These are phyloP conservation scores for Catocala sponsa DNA, from an alignment of 2,888 invertebrate species.

Conservation along the genomic window DNA sequence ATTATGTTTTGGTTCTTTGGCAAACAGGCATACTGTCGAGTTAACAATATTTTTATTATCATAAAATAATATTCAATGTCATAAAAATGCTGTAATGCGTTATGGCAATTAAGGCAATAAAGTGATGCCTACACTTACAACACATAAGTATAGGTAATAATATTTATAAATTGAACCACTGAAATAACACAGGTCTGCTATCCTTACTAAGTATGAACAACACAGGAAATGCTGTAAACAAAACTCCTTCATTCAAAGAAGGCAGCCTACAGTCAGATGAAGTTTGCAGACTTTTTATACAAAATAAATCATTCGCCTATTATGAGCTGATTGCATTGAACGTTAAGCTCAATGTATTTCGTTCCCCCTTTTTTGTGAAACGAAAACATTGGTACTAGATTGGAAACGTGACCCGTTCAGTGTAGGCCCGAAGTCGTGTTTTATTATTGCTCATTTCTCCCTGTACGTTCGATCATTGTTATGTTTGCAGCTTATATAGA, in stretches of 20 bases:
- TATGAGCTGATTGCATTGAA: constrained; percentile 41
- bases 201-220: too few species aligned
- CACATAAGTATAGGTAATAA: too few species aligned
- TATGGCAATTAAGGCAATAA: too few species aligned
- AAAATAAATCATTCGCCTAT: constrained; percentile 35
- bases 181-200: too few species aligned
- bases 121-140: too few species aligned
- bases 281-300: constrained; percentile 1
- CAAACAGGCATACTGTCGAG: too few species aligned
- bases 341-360: constrained; percentile 32
- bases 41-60: too few species aligned
- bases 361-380: constrained; percentile 42
- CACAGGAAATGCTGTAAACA: too few species aligned
- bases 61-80: too few species aligned
- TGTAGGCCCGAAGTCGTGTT: constrained; percentile 28
- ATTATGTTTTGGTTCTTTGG: too few species aligned
- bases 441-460: constrained; percentile 47
- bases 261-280: constrained; percentile 1
- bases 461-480: constrained; percentile 37
- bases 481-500: constrained; percentile 33
- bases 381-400: constrained; percentile 46
- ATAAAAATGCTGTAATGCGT: too few species aligned
- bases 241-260: background rate
- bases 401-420: constrained; percentile 54
- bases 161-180: too few species aligned